Base-by-base conservation (phyloP, 2,113 vertebrate genomes). In the Leptosomus discolor region DNA sequence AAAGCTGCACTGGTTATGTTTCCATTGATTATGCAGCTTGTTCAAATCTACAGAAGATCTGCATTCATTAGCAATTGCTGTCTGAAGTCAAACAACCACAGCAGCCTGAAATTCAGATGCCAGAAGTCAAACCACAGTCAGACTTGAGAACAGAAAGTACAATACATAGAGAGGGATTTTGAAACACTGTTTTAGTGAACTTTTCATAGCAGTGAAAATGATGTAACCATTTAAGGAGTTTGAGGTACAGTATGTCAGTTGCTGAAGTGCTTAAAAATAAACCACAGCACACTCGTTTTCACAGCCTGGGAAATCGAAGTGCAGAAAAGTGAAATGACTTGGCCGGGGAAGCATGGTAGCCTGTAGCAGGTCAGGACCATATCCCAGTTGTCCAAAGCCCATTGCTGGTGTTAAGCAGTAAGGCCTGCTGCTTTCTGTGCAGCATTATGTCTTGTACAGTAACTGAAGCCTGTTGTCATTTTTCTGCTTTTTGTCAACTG, bases 191-290 rank as follows among this genome's bases (percentile, higher is more conserved):
- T 91, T 76, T 70, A 91, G 91, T 91, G 81, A 94, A 70, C 89
- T 96, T 92, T 94, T 95, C 53, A 30, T 43, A 73, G 89, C 57
- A 92, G 53, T 88, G 77, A 69, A 95, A 96, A 91, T 85, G 81
- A 95, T 93, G 84, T 76, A 95, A 76, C 70, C 65, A 57, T 91
- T 75, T 91, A 79, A 91, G 78, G 87, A 96, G 79, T 83, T 95
- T 32, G 54, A 96, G 70, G 70, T 94, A 73, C 89, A 93, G 45
- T 37, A 57, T 79, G 54, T 85, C 70, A 83, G 95, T 90, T 90
- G 92, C 70, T 97, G 92, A 97, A 95, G 79, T 90, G 61, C 91
- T 95, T 78, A 76, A 92, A 92, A 94, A 91, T 65, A 90, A 95
- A 79, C 77, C 48, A 29, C 87, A 80, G 63, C 50, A 37, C 34